Percentiles rank a stretch among this genome's conserved stretches.
Conservation (phyloP, 2,888 invertebrate genomes). For the Leptarthrus brevirostris region DNA sequence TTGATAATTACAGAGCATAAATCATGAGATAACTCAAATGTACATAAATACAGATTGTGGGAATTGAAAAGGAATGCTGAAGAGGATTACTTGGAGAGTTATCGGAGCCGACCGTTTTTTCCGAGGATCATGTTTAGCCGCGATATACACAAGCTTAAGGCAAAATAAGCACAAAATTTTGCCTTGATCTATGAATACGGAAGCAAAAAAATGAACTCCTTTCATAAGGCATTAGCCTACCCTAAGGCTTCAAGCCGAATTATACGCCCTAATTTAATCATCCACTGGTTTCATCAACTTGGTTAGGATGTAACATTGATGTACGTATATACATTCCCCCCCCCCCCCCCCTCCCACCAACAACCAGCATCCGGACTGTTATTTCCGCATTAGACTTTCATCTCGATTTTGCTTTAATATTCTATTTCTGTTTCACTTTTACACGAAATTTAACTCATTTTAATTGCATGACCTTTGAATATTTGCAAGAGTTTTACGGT, state of each 20-base stretch:
- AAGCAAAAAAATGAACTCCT: slow-evolving; percentile 5
- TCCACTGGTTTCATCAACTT: no score
- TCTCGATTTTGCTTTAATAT: no score
- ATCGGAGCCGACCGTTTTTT: background rate
- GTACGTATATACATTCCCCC: no score
- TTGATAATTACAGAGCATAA: slow-evolving; percentile 27
- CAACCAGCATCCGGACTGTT: no score
- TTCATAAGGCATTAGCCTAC: background rate
- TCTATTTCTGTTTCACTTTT: background rate
- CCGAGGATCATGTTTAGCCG: no score
- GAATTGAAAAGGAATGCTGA: background rate
- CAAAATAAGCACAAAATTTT: background rate
- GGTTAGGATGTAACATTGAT: no score
- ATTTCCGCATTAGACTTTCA: no score
- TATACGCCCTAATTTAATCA: slow-evolving; percentile 7
- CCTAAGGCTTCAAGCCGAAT: no score
- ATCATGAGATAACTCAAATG: slow-evolving; percentile 21
- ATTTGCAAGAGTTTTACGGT: background rate
- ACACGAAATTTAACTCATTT: slow-evolving; percentile 19
- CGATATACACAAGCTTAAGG: background rate
- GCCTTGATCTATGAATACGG: background rate
- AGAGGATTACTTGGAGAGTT: slow-evolving; percentile 14
- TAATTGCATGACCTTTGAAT: slow-evolving; percentile 24
- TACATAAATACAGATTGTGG: slow-evolving; percentile 28
- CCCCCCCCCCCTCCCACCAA: no score